Base-by-base conservation (phyloP, 2,113 vertebrate genomes). In the Platysteira castanea region DNA sequence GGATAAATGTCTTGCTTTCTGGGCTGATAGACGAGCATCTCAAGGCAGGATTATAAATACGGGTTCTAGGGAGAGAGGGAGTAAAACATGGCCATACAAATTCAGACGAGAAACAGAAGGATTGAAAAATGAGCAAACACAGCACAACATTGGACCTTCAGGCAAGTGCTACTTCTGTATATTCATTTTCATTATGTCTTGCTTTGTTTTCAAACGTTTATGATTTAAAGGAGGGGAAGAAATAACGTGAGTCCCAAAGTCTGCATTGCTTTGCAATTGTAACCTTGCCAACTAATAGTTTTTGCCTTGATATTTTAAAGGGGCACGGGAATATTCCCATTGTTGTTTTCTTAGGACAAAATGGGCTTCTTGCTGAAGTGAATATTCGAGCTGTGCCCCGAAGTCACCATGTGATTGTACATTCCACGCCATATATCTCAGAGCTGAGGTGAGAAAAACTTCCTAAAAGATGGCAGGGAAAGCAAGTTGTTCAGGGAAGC, bases 291-390 rank as follows among this genome's bases (percentile, higher is more conserved):
- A 28, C 39, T 54, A 33, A 28, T 50, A 18, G 18, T 4, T 91
- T 81, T 73, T 76, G 84, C 33, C 39, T 26, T 79, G 65, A 6
- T 82, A 24, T 53, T 95, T 79, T 87, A 61, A 89, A 94, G 41
- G n/a, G 21, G 24, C 5, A 2, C 0, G 0, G 49, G 56, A 54
- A 42, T 77, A 35, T 31, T 81, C 33, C 52, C 1, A 1, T 6
- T 56, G 13, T 70, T 86, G 8, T 65, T 94, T 80, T 33, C 50
- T 41, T 77, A 53, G 84, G n/a, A 37, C 31, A 57, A 47, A 82
- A 77, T 14, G 26, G 52, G 23, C 15, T 50, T 61, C 42, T 67
- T 74, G 59, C 56, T 86, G 70, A 83, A 75, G 65, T 12, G 20
- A 30, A 10, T 61, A 13, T 67, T 78, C 0, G 2, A 53, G n/a